Conservation (phyloP, 2,113 vertebrate genomes). For the Heterocephalus glaber region DNA sequence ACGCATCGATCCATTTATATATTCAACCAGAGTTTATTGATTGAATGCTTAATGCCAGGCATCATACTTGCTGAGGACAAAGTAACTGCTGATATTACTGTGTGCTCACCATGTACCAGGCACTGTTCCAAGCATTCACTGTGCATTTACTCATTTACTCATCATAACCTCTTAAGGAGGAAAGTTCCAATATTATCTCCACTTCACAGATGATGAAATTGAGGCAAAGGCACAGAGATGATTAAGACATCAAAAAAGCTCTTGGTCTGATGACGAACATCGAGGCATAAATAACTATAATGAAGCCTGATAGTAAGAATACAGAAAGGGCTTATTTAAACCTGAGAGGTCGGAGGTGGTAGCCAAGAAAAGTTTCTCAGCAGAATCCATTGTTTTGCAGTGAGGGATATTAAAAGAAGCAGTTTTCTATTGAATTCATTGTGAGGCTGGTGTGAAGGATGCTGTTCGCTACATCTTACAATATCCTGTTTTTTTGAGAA, state of each 20-base stretch:
- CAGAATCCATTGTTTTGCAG: not conserved
- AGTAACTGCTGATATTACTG: constrained; percentile 37
- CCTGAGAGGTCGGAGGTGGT: not conserved
- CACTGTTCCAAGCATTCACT: not conserved
- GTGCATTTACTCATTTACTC: constrained; percentile 8
- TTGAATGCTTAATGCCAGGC: not conserved
- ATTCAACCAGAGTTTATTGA: constrained; percentile 40
- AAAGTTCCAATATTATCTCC: not conserved
- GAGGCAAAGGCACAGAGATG: not conserved
- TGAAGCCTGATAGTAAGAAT: not conserved
- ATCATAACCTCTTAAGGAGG: not conserved
- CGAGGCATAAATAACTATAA: not conserved
- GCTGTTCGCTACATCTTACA: not conserved
- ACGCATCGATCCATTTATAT: not conserved
- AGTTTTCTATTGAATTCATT: not conserved
- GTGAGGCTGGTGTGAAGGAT: not conserved
- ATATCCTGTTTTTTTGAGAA: not conserved
- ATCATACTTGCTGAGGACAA: not conserved
- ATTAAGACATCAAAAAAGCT: constrained; percentile 27
- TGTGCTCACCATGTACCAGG: not conserved
- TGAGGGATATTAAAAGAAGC: constrained; percentile 14
- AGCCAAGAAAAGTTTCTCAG: not conserved
- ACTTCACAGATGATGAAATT: constrained; percentile 25
- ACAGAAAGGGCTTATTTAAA: constrained; percentile 1
- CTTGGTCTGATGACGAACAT: not conserved